Evolutionary conservation across 92 coral and sea anemone species (phyloP).

Genomic region (Umimayanthus kanabou): DNA sequence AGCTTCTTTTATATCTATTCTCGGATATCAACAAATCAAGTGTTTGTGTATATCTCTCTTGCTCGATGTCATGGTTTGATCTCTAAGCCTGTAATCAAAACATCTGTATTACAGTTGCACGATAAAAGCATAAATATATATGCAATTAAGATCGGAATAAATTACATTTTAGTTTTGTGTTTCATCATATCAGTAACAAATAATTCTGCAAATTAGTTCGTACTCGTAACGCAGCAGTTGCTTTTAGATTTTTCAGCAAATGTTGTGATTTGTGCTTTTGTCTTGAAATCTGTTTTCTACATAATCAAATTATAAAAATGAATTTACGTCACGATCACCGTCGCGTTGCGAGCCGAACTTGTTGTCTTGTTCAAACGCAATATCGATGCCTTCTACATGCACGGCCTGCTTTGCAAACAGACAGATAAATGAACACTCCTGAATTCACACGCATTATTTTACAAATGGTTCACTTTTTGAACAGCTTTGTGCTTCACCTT

Average conservation of each 20-base stretch:
- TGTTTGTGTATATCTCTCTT: background rate
- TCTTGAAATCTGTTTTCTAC: background rate
- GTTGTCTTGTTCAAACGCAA: too few species aligned
- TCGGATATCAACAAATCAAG: background rate
- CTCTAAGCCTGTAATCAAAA: background rate
- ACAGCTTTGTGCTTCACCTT: background rate
- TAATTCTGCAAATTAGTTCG: background rate
- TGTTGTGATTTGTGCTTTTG: background rate
- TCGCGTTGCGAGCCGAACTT: background rate
- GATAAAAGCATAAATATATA: background rate
- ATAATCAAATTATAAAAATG: background rate
- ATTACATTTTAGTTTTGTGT: background rate
- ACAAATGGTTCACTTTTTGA: background rate
- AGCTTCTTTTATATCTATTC: too few species aligned
- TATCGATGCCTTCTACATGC: background rate
- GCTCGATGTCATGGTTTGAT: background rate
- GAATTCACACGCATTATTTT: background rate
- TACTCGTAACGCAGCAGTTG: background rate
- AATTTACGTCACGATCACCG: background rate
- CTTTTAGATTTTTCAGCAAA: background rate
- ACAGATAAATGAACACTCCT: background rate
- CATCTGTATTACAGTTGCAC: conserved; percentile 12
- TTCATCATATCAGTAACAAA: background rate
- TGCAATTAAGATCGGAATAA: background rate
- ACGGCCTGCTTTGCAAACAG: background rate